These are phyloP conservation scores for Euura saliciscinereae DNA, from an alignment of 1,140 invertebrate genomes.

Conservation along the genomic window DNA sequence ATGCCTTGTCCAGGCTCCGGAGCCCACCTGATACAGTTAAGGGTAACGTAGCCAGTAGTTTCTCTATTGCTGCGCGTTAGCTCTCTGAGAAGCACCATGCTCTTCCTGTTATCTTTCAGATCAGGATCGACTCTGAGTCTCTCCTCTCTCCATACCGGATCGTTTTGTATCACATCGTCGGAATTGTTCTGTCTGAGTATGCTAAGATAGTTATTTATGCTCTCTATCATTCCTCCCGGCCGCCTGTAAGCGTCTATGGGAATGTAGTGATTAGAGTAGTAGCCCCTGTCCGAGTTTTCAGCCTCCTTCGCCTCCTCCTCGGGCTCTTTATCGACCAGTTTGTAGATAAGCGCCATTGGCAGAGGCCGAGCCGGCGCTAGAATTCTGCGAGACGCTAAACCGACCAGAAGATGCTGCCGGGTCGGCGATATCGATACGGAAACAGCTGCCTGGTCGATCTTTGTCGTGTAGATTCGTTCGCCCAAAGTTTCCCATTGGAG, in stretches of 20 bases:
- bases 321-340: constrained; percentile 50
- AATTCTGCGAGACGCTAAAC: constrained; percentile 71
- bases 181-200: constrained; percentile 15
- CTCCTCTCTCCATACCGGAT: constrained; percentile 31
- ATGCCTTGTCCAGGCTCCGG: constrained; percentile 82
- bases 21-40: constrained; percentile 86
- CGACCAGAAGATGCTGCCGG: constrained; percentile 78
- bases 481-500: constrained; percentile 75
- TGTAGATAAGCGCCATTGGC: constrained; percentile 73
- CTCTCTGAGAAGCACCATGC: constrained; percentile 64
- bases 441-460: constrained; percentile 78
- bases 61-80: constrained; percentile 68
- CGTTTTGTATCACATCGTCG: constrained; percentile 18
- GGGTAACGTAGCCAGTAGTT: constrained; percentile 67
- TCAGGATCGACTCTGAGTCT: constrained; percentile 26
- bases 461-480: constrained; percentile 76
- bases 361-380: constrained; percentile 53
- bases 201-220: constrained; percentile 10
- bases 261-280: neutral
- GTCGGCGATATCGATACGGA: constrained; percentile 83
- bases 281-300: constrained; percentile 26
- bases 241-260: neutral
- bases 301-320: constrained; percentile 28
- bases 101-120: constrained; percentile 43
- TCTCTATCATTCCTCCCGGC: constrained; percentile 18